phyloP scores from a whole-genome alignment of 2,113 vertebrate genomes.

The Cheilinus undulatus region DNA sequence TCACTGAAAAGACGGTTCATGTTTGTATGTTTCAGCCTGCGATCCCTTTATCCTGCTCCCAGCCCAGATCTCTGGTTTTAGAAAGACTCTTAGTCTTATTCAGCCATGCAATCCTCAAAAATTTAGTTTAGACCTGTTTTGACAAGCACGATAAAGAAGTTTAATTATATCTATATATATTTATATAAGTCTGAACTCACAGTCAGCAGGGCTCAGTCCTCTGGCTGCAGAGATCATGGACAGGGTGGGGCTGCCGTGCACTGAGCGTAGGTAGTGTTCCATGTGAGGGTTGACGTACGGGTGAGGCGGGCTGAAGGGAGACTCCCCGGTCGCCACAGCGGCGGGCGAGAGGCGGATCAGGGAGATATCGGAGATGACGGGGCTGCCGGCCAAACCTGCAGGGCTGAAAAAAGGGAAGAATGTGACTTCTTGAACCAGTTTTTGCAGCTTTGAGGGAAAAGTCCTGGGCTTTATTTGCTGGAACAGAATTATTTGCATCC shows the following conservation, averaged over 20 bases:
- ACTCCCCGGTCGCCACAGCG: conserved; percentile 84
- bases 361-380: conserved; percentile 94
- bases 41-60: no score
- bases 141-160: no score
- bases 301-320: conserved; percentile 88
- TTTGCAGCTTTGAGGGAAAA: no score
- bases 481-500: no score
- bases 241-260: conserved; percentile 92
- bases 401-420: conserved; percentile 77
- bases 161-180: no score
- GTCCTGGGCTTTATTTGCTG: no score
- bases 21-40: background rate
- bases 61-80: no score
- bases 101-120: no score
- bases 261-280: conserved; percentile 95
- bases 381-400: conserved; percentile 88
- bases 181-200: conserved; percentile 87
- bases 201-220: conserved; percentile 90
- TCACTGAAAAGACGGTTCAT: background rate
- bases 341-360: conserved; percentile 93
- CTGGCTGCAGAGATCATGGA: conserved; percentile 92
- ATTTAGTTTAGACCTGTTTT: no score
- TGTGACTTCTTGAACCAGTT: no score
- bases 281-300: conserved; percentile 91
- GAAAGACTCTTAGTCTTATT: no score